Percentiles rank a stretch among this genome's conserved stretches.
Conservation (phyloP, 2,797 vertebrate genomes). For the Cynopterus sphinx region DNA sequence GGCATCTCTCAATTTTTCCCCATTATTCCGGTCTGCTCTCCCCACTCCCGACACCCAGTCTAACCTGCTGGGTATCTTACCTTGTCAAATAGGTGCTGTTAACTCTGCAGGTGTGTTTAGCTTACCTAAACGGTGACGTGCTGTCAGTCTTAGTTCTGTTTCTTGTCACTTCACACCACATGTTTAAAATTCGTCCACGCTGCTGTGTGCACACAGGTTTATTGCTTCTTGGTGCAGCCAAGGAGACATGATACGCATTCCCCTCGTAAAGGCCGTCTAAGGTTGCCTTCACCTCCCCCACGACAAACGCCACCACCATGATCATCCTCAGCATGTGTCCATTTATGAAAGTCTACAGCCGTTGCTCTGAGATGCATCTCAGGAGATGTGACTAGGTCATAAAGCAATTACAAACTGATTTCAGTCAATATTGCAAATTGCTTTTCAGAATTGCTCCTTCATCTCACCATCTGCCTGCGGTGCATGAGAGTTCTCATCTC, state of each 20-base stretch:
- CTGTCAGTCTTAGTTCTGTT: neutral
- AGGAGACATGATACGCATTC: accelerated
- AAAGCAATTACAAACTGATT: neutral
- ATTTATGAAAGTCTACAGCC: neutral
- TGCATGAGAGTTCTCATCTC: neutral
- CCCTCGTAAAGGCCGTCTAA: neutral
- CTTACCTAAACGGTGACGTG: neutral
- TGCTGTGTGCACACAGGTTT: accelerated
- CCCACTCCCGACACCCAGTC: neutral
- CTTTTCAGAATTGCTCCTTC: neutral
- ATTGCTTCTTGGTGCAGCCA: neutral
- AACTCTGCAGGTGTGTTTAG: neutral
- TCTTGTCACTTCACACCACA: neutral
- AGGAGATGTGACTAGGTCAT: neutral
- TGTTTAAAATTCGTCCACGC: neutral
- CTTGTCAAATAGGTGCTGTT: neutral
- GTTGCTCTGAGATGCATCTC: neutral
- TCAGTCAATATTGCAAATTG: neutral
- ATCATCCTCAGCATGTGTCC: neutral
- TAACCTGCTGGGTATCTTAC: too few species aligned
- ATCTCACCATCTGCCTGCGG: neutral
- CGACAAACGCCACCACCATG: neutral
- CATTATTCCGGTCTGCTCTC: neutral
- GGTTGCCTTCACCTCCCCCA: neutral
- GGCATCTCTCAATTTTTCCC: neutral